Evolutionary conservation across 2,797 vertebrate genomes (phyloP), one percentile per base, ranked within the genome.

Genomic region (Gymnodraco acuticeps): DNA sequence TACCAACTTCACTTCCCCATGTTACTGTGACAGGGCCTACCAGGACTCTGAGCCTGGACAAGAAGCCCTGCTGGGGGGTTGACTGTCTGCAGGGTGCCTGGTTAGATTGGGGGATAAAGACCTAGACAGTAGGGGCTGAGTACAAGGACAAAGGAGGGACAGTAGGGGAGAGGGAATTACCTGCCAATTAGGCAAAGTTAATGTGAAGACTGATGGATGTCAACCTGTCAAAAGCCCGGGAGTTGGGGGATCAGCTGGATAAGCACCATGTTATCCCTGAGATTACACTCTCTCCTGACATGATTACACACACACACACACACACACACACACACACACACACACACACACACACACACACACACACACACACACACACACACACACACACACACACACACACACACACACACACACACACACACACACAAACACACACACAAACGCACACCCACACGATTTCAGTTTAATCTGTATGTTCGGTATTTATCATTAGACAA

Each of bases 111-210:
- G 69, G 66, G 74, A 90, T 81, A 90, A 88, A 90, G 89, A 76
- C 75, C 33, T 27, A 66, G 82, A 82, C 89, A 75, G 88, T 73
- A 80, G 90, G 89, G 68, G 89, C 74, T 58, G 54, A 86, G 87
- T 87, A 84, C 54, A 45, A 4, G 78, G 59, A 91, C 87, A 93
- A 92, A 90, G 88, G 55, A 31, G 55, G 66, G 80, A 94, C 80
- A 64, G 91, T 63, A 80, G 89, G 90, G 85, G 82, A 71, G 82
- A 69, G 6, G 75, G 95, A 95, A 96, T 96, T 96, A 95, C 87
- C 94, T 94, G 91, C 92, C 93, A 96, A 96, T 96, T 97, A 96
- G 94, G 96, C 91, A 94, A 91, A 94, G 91, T 94, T 94, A 89
- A 93, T 92, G 89, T 94, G 89, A 85, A 95, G 93, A 95, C 94